phyloP scores from a whole-genome alignment of 2,888 invertebrate genomes.

The Metopia argyrocephala region DNA sequence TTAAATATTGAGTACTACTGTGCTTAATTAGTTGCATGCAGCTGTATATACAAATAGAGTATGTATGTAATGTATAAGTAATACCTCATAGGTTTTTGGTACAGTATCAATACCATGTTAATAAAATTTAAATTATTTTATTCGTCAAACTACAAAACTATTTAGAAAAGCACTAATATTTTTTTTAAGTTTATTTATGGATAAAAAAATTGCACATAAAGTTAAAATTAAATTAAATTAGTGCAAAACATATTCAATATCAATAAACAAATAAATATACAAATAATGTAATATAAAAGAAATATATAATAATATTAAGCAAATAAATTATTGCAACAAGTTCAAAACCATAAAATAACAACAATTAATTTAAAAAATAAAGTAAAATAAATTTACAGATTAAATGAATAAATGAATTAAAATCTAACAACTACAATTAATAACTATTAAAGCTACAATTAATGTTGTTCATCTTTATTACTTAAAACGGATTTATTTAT shows the following conservation, averaged over 20 bases:
- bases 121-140: no score
- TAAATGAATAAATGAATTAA: background rate
- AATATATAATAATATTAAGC: background rate
- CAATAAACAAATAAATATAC: background rate
- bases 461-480: conserved; percentile 44
- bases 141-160: no score
- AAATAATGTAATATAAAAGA: conserved; percentile 17
- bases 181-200: no score
- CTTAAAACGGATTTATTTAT: conserved; percentile 22
- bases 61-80: no score
- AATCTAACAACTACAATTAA: conserved; percentile 1
- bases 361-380: conserved; percentile 8
- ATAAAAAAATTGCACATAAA: no score
- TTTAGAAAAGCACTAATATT: no score
- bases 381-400: background rate
- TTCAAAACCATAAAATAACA: background rate
- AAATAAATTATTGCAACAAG: conserved; percentile 15
- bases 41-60: no score
- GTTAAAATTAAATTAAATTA: no score
- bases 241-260: conserved; percentile 21
- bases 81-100: no score
- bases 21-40: no score
- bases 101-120: no score
- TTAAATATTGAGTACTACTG: no score
- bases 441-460: conserved; percentile 34